Evolutionary conservation across 2,113 vertebrate species (phyloP), one percentile per base, ranked within the genome.

Genomic region (Lethenteron reissneri): DNA sequence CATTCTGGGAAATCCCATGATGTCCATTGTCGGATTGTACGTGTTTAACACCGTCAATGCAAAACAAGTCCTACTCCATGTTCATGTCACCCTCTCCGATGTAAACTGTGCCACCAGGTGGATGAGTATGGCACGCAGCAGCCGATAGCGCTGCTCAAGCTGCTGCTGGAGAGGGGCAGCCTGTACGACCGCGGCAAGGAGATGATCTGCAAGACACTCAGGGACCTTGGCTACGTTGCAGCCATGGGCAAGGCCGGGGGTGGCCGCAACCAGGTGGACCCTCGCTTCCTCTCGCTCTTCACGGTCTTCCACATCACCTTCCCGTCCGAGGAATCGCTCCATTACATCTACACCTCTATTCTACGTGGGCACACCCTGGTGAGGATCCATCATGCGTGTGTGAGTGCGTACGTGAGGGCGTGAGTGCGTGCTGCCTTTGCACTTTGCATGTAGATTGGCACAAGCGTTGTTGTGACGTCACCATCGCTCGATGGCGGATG

Each of bases 241-340:
- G 88, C 94, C 60, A 99, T 99, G 94, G 90, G 91, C 4, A 91
- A 89, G 71, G 87, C 90, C 9, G 92, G 92, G 58, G 92, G 94
- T 3, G 94, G 91, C 13, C 86, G 89, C n/a, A 96, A 95, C 11
- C 85, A 92, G 75, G 87, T 99, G 3, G 92, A 99, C 74, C 81
- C 87, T 1, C 82, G 92, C 25, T 97, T 95, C 77, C 79, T 83
- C 71, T 95, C 92, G 0, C 87, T 96, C 41, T 99, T 96, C 79
- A 89, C 78, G 64, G 90, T 94, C 73, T 97, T 96, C 82, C 87
- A 85, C 11, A 73, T 92, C 10, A 85, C 83, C 1, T 95, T 95
- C 74, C 94, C 94, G 68, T 80, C 84, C 1, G 79, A 88, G 59
- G 83, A 85, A 17, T 86, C 92, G 1, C 77, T 97, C 71, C 77